These are phyloP conservation scores for Stenchaetothrips biformis DNA, from an alignment of 2,888 invertebrate species.

Conservation along the genomic window DNA sequence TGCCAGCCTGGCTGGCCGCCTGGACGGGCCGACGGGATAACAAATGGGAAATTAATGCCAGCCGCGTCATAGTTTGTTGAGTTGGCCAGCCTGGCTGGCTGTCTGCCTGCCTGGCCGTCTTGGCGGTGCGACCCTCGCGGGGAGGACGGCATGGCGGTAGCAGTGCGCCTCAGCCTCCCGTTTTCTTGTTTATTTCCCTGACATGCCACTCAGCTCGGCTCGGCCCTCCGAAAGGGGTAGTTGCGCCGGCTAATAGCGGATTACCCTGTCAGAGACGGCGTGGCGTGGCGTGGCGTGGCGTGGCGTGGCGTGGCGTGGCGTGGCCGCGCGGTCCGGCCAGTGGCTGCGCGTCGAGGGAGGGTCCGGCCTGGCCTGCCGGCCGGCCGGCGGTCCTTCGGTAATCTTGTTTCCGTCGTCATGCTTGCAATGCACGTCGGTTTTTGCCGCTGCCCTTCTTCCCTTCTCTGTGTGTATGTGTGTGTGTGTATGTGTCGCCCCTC, in stretches of 20 bases:
- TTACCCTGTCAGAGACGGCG: not conserved
- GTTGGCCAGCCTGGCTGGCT: not conserved
- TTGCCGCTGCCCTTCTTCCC: no score
- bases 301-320: no score
- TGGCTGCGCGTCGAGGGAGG: not conserved
- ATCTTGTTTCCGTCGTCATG: constrained; percentile 11
- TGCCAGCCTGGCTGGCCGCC: no score
- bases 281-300: not conserved
- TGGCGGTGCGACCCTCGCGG: not conserved
- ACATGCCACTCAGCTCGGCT: not conserved
- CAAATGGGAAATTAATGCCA: constrained; percentile 17
- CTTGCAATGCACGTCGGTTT: not conserved
- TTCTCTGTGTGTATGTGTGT: no score
- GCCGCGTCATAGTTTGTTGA: not conserved
- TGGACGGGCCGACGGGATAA: not conserved
- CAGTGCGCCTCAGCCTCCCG: not conserved
- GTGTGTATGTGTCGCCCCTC: no score
- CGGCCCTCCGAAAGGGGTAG: not conserved
- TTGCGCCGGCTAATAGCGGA: not conserved
- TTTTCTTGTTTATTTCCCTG: not conserved
- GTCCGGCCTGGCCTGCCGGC: not conserved
- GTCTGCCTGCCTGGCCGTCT: no score
- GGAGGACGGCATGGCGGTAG: not conserved
- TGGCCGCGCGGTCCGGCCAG: not conserved
- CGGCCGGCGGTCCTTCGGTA: not conserved